These are phyloP conservation scores for Muschampia plurimacula DNA, from an alignment of 2,888 invertebrate genomes.

Conservation along the genomic window DNA sequence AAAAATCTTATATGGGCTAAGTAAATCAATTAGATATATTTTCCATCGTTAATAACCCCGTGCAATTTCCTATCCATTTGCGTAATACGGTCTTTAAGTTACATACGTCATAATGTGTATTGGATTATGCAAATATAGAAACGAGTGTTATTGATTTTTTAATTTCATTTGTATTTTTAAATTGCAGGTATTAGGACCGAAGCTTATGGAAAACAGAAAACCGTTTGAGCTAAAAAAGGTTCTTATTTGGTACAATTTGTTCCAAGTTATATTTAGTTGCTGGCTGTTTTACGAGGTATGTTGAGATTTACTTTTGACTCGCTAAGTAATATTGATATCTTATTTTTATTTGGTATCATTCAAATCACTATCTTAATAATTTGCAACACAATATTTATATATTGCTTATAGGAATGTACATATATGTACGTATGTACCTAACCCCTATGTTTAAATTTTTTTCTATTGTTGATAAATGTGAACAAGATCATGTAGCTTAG, in stretches of 20 bases:
- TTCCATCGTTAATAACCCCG: background rate
- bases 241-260: conserved; percentile 93
- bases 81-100: conserved; percentile 1
- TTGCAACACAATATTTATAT: too few relatives aligned
- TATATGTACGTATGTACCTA: too few relatives aligned
- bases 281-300: conserved; percentile 91
- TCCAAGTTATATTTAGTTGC: conserved; percentile 92
- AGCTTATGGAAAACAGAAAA: conserved; percentile 94
- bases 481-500: too few relatives aligned
- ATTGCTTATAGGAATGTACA: too few relatives aligned
- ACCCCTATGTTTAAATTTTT: too few relatives aligned
- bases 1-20: background rate
- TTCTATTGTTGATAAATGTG: too few relatives aligned
- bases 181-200: conserved; percentile 89
- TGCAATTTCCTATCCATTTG: background rate
- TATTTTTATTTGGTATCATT: too few relatives aligned
- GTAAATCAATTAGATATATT: background rate
- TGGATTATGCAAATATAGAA: background rate
- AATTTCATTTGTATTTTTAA: conserved; percentile 30
- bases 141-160: background rate
- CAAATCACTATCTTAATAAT: too few relatives aligned
- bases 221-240: conserved; percentile 91
- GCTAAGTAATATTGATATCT: background rate
- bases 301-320: background rate
- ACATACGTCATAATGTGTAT: background rate